A percentile compares a stretch with the other conserved stretches of the same genome.
Evolutionary conservation across 2,888 invertebrate species (phyloP).

Genomic region (Tetanocera ferruginea): DNA sequence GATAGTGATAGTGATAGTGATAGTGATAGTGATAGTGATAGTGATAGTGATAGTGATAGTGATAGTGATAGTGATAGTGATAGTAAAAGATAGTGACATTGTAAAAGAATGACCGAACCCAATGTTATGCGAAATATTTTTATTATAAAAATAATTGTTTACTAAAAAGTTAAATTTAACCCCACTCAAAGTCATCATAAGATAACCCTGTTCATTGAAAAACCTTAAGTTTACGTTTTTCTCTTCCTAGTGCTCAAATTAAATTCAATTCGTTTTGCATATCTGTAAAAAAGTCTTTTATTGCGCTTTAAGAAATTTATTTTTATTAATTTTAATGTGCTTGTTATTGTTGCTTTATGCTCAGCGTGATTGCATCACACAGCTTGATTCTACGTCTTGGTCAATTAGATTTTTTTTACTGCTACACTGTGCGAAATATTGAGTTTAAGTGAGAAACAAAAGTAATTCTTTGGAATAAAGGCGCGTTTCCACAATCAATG

Average conservation of each 20-base stretch:
- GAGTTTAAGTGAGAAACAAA: too few relatives aligned
- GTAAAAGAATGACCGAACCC: too few relatives aligned
- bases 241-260: not conserved
- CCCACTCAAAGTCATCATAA: not conserved
- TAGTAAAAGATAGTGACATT: too few relatives aligned
- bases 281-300: not conserved
- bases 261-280: constrained; percentile 8
- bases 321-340: not conserved
- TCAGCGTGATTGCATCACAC: not conserved
- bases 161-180: not conserved
- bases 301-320: not conserved
- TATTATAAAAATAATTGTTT: not conserved
- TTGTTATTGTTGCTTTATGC: not conserved
- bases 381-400: not conserved
- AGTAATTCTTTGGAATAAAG: too few relatives aligned
- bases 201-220: constrained; percentile 7
- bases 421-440: too few relatives aligned
- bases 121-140: too few relatives aligned
- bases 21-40: too few relatives aligned
- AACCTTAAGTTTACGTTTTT: not conserved
- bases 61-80: too few relatives aligned
- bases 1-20: too few relatives aligned
- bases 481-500: too few relatives aligned
- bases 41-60: too few relatives aligned
- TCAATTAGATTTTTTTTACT: not conserved